Evolutionary conservation across 2,797 vertebrate genomes (phyloP).

Genomic region (Pseudochromis fuscus): DNA sequence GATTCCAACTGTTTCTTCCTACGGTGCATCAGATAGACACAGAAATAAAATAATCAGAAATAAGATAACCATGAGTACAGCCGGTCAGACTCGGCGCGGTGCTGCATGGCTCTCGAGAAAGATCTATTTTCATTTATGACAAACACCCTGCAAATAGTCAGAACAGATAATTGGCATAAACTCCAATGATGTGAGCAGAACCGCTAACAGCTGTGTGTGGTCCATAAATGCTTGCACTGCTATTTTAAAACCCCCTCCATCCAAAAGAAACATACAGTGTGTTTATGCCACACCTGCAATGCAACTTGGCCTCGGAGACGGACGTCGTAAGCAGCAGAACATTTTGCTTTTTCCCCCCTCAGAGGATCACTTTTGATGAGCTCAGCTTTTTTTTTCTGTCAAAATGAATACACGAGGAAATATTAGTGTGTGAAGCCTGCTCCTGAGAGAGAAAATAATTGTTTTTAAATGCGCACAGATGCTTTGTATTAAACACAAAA

Average conservation of each 20-base stretch:
- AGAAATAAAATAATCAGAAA: no score
- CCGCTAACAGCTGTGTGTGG: constrained; percentile 74
- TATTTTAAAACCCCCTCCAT: constrained; percentile 68
- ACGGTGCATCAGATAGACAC: background rate
- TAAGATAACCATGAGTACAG: no score
- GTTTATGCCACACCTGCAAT: constrained; percentile 70
- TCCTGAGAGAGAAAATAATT: background rate
- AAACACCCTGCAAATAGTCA: constrained; percentile 59
- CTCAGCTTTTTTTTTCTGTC: constrained; percentile 59
- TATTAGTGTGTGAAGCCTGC: constrained; percentile 39
- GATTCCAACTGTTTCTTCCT: constrained; percentile 49
- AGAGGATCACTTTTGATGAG: constrained; percentile 56
- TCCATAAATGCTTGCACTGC: constrained; percentile 61
- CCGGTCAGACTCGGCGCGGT: constrained; percentile 2
- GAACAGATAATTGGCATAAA: constrained; percentile 68
- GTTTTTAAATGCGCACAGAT: background rate
- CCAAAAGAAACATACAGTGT: constrained; percentile 64
- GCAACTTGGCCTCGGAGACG: constrained; percentile 51
- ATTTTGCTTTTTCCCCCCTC: constrained; percentile 52
- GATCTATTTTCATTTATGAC: constrained; percentile 72
- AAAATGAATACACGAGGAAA: constrained; percentile 45
- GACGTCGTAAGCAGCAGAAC: constrained; percentile 43
- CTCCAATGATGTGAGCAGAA: constrained; percentile 71
- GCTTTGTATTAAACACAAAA: constrained; percentile 12
- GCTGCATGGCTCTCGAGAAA: constrained; percentile 6